Evolutionary conservation across 1,140 invertebrate genomes (phyloP).

Genomic region (Bombus impatiens): DNA sequence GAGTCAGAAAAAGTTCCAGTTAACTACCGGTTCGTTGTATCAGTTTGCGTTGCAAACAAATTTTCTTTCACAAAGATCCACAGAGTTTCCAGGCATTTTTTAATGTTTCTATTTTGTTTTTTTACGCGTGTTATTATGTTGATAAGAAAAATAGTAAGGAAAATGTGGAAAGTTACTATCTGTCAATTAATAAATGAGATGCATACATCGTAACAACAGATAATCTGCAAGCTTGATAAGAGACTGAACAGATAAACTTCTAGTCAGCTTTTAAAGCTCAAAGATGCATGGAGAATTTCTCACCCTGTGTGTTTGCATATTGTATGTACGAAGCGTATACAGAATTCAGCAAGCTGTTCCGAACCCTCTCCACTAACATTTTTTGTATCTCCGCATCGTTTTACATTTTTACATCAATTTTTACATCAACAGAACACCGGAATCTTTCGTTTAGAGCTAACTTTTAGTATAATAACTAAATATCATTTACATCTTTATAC

Average conservation of each 20-base stretch:
- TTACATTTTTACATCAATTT: neutral
- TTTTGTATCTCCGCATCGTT: neutral
- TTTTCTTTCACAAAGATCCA: neutral
- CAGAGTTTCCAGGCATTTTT: neutral
- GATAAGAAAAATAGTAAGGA: no score
- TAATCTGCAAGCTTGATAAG: no score
- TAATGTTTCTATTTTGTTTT: no score
- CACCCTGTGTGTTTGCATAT: neutral
- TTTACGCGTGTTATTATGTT: no score
- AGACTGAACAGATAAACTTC: no score
- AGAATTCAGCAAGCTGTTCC: constrained; percentile 3
- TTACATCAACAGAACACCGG: no score
- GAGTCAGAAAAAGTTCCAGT: neutral
- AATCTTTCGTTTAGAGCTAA: neutral
- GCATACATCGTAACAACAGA: no score
- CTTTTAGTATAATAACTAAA: neutral
- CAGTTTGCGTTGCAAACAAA: neutral
- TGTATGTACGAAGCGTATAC: neutral
- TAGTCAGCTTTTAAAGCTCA: neutral
- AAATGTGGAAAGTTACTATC: no score
- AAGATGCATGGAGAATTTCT: constrained; percentile 4
- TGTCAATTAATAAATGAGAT: neutral
- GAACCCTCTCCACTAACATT: neutral
- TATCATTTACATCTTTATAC: no score
- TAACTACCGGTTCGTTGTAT: neutral